phyloP scores from a whole-genome alignment of 2,888 invertebrate genomes.

The Lamproptera curius region DNA sequence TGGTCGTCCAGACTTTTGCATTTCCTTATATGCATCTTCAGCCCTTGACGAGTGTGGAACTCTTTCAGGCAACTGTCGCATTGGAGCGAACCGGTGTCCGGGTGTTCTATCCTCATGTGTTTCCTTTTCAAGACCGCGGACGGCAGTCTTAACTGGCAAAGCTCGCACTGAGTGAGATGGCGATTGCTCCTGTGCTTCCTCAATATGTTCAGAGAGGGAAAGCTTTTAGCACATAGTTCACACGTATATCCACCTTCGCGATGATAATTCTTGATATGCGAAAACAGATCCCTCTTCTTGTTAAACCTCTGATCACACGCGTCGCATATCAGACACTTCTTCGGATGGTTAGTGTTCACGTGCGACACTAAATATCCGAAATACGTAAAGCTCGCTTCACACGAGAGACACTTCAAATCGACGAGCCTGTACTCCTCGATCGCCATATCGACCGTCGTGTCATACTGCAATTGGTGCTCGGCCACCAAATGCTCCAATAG shows the following conservation, averaged over 20 bases:
- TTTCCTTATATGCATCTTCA: slow-evolving; percentile 61
- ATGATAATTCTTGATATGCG: slow-evolving; percentile 68
- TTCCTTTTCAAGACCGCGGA: slow-evolving; percentile 62
- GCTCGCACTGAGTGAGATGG: slow-evolving; percentile 57
- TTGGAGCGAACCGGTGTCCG: slow-evolving; percentile 59
- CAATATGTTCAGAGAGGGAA: slow-evolving; percentile 58
- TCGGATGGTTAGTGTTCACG: slow-evolving; percentile 61
- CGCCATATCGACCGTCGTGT: slow-evolving; percentile 59
- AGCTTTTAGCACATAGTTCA: slow-evolving; percentile 55
- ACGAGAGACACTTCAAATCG: slow-evolving; percentile 53
- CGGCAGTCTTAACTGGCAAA: slow-evolving; percentile 59
- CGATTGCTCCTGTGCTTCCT: slow-evolving; percentile 60
- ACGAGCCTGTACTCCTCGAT: slow-evolving; percentile 58
- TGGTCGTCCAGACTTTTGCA: slow-evolving; percentile 53
- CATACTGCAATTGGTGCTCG: slow-evolving; percentile 57
- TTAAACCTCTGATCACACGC: slow-evolving; percentile 67
- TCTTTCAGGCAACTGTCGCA: slow-evolving; percentile 61
- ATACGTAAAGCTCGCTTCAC: slow-evolving; percentile 58
- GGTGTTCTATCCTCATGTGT: slow-evolving; percentile 62
- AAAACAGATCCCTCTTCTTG: slow-evolving; percentile 61
- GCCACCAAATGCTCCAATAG: slow-evolving; percentile 48
- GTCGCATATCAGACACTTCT: slow-evolving; percentile 64
- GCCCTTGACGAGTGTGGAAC: slow-evolving; percentile 64
- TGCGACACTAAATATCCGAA: slow-evolving; percentile 67
- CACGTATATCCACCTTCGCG: slow-evolving; percentile 66